phyloP scores from a whole-genome alignment of 2,888 invertebrate genomes.

The Mayetiola destructor region DNA sequence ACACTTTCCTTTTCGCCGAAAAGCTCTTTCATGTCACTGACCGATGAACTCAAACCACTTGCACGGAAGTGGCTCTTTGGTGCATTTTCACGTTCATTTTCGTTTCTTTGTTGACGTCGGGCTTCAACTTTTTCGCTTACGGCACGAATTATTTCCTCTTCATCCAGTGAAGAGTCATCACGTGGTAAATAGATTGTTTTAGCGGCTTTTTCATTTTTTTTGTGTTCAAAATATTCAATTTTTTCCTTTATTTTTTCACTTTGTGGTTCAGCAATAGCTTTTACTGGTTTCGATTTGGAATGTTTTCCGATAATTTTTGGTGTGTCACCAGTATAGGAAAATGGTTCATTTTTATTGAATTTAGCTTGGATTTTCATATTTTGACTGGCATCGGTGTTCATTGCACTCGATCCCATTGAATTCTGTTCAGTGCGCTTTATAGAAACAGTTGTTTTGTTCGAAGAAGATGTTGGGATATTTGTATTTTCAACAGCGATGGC shows the following conservation, averaged over 20 bases:
- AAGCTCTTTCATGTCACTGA: constrained; percentile 59
- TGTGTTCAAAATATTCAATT: constrained; percentile 66
- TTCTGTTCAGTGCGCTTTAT: not conserved
- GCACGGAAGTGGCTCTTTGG: constrained; percentile 18
- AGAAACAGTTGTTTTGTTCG: constrained; percentile 21
- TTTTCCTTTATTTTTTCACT: constrained; percentile 50
- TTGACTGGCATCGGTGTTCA: not conserved
- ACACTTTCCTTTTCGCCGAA: constrained; percentile 53
- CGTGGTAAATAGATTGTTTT: constrained; percentile 40
- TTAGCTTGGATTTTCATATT: not conserved
- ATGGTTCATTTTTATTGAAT: constrained; percentile 16
- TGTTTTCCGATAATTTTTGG: constrained; percentile 55
- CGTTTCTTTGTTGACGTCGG: constrained; percentile 28
- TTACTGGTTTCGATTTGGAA: not conserved
- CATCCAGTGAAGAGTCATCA: constrained; percentile 39
- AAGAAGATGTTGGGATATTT: not conserved
- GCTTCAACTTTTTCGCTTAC: constrained; percentile 36
- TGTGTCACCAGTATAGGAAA: not conserved
- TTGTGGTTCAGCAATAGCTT: not conserved
- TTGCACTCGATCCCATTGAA: not conserved
- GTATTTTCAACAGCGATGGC: constrained; percentile 43
- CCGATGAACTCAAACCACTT: constrained; percentile 31
- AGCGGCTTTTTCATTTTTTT: constrained; percentile 38
- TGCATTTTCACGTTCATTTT: constrained; percentile 29
- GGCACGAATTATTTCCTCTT: constrained; percentile 35